These are phyloP conservation scores for Peromyscus aztecus DNA, from an alignment of 2,797 vertebrate genomes.

Conservation along the genomic window DNA sequence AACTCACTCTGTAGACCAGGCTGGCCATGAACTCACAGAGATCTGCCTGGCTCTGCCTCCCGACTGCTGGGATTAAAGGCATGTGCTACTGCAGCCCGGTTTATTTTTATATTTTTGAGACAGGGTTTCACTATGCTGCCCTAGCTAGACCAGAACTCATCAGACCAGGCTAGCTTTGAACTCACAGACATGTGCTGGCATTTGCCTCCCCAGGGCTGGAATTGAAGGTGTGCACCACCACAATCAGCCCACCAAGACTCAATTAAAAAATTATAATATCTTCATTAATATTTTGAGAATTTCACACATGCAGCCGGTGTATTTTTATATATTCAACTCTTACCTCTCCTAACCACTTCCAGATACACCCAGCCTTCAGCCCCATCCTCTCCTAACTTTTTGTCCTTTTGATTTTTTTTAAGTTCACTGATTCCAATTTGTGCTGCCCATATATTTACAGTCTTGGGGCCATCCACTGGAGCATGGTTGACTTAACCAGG, in stretches of 20 bases:
- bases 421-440: neutral
- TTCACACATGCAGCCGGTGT: neutral
- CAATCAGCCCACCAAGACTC: neutral
- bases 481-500: neutral
- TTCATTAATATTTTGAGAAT: neutral
- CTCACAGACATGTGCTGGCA: neutral
- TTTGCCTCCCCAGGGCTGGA: neutral
- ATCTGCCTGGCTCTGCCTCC: too few species aligned
- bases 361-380: neutral
- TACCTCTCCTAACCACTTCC: too few species aligned
- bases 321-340: neutral
- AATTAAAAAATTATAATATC: neutral
- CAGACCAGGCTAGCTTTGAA: neutral
- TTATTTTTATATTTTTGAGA: too few species aligned
- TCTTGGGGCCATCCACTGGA: neutral
- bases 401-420: neutral
- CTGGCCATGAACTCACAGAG: too few species aligned
- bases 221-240: neutral
- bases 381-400: neutral
- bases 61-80: too few species aligned
- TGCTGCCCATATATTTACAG: neutral
- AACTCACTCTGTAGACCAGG: too few species aligned
- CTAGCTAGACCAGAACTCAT: neutral
- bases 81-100: too few species aligned
- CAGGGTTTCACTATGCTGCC: neutral